Evolutionary conservation across 2,113 vertebrate genomes (phyloP), one percentile per base, ranked within the genome.

Genomic region (Phyllostomus hastatus): DNA sequence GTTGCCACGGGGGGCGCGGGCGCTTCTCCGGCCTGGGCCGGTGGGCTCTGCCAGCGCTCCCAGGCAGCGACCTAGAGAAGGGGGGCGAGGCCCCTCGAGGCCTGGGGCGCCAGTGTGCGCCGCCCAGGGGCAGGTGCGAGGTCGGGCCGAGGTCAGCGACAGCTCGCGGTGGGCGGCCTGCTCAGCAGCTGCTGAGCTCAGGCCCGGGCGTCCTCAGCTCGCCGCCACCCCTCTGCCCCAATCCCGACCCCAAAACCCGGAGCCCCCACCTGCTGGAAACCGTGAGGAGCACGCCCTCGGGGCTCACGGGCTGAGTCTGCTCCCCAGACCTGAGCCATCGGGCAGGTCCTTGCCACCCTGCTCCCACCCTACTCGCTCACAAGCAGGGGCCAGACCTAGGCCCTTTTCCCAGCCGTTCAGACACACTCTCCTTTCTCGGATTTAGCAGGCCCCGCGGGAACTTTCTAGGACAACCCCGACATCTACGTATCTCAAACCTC

Each of bases 101-200:
- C 24, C 43, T 4, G 9, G 43, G 73, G 83, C 26, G 5, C 91
- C 22, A 64, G 73, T 66, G 91, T 57, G 79, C 31, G 4, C 33
- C 7, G 85, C 64, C 75, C 0, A 69, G 35, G 83, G 59, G 28
- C 94, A 88, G 88, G 90, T 82, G 61, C 69, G 15, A 70, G 81
- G 91, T 81, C 66, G 8, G 61, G 85, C 72, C 7, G 90, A 76
- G 96, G 93, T 88, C 95, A 86, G 46, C 17, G 20, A 59, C 73
- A 15, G 35, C 70, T 69, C 69, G 12, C 28, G 66, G 28, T 75
- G 85, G 59, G 64, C 48, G 52, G 64, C 14, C 46, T 22, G 50
- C 67, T 22, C 24, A 1, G 48, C 54, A 90, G 43, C 90, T 88
- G 92, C 17, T 7, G 64, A 5, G 35, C 72, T 64, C 33, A 2